Base-by-base conservation (phyloP, 2,113 vertebrate species). In the Mugil cephalus region DNA sequence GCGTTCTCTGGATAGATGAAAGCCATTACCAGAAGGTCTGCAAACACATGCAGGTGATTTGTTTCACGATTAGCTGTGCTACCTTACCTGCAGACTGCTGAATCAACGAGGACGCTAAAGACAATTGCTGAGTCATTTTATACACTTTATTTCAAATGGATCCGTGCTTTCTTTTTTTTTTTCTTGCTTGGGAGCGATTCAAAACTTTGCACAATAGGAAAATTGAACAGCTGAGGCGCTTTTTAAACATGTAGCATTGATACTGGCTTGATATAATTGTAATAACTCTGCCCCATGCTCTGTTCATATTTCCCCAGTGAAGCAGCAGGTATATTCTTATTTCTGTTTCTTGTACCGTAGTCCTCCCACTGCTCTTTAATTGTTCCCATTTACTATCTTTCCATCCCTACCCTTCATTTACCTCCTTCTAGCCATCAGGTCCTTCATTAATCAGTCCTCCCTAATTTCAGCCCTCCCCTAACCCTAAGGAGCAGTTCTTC, bases 381-480 rank as follows among this genome's bases (percentile, higher is more conserved):
- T 21, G 8, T 51, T 64, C 34, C 6, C 24, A 4, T 42, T 67
- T 35, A 35, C 11, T 62, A 24, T 40, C 2, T n/a, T 48, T 54
- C 30, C 36, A 11, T 21, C 3, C 35, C 17, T 4, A 12, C 0
- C 43, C 2, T 8, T 0, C 8, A 24, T 46, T 13, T 60, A 14
- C 13, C 17, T 48, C 36, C 42, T 47, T 10, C 50, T 19, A 30
- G 34, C 21, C 18, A 10, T 76, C 46, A 21, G 0, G 54, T 69
- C 68, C 45, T 74, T 60, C 10, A 54, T 79, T 10, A 51, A 48
- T 74, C 13, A 46, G 36, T 43, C 53, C 46, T 67, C 10, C 18
- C 43, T 8, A 3, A 15, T 10, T 51, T 67, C 45, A 19, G 15
- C 45, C 19, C 34, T 6, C 15, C 24, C 10, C 15, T 17, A 15